Evolutionary conservation across 2,113 vertebrate species (phyloP).

Genomic region (Halcyon malimbica): DNA sequence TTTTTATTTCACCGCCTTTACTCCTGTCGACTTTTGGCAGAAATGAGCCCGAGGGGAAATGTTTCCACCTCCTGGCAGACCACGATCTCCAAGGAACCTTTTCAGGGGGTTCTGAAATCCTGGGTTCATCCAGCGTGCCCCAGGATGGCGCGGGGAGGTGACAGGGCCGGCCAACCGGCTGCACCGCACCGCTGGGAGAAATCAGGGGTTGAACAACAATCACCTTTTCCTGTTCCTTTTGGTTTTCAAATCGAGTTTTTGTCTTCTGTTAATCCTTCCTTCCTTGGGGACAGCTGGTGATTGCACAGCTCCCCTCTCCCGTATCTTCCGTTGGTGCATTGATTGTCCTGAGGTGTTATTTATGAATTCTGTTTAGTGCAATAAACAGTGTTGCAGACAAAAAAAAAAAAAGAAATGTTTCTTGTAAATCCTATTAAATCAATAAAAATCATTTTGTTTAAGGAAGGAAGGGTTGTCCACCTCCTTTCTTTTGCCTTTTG

Average conservation of each 20-base stretch:
- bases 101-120: not conserved
- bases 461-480: not conserved
- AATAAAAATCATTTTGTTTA: constrained; percentile 70
- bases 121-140: not conserved
- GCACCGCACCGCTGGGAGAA: not conserved
- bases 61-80: not conserved
- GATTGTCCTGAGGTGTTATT: constrained; percentile 49
- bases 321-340: not conserved
- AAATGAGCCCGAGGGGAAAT: not conserved
- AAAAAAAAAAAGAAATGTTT: not conserved
- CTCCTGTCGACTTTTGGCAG: not conserved
- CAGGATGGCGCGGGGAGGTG: not conserved
- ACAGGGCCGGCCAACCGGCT: not conserved
- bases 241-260: not conserved
- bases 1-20: not conserved
- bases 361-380: constrained; percentile 60
- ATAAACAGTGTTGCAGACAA: constrained; percentile 52
- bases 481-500: not conserved
- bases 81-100: not conserved
- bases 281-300: not conserved
- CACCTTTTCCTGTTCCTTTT: not conserved
- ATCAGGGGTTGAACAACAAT: constrained; percentile 48
- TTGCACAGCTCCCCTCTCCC: not conserved
- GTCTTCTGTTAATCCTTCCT: constrained; percentile 9
- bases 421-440: constrained; percentile 57